These are phyloP conservation scores for Octonoba sinensis DNA, from an alignment of 2,888 invertebrate species.

Conservation along the genomic window DNA sequence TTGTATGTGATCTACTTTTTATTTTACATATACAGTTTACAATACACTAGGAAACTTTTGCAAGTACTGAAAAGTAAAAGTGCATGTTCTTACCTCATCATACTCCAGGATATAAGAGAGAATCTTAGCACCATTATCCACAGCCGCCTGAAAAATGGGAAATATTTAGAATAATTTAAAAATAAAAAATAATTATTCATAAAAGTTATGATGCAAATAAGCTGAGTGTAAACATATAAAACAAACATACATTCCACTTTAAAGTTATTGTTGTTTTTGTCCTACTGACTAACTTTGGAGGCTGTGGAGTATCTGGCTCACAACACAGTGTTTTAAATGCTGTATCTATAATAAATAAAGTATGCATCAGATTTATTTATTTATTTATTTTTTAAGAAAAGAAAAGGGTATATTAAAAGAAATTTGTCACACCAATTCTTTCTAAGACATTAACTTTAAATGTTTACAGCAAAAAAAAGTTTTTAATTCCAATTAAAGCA, in stretches of 20 bases:
- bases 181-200: background rate
- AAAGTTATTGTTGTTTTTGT: slow-evolving; percentile 77
- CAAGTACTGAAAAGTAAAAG: too few relatives aligned
- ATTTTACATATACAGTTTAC: too few relatives aligned
- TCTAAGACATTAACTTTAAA: too few relatives aligned
- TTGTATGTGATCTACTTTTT: too few relatives aligned
- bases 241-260: slow-evolving; percentile 72
- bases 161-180: background rate
- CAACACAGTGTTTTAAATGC: slow-evolving; percentile 86
- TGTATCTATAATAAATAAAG: slow-evolving; percentile 73
- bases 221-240: slow-evolving; percentile 44
- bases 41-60: too few relatives aligned
- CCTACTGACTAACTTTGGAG: slow-evolving; percentile 81
- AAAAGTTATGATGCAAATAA: slow-evolving; percentile 52
- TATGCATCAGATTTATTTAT: background rate
- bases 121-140: slow-evolving; percentile 85
- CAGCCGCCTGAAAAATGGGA: slow-evolving; percentile 73
- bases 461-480: too few relatives aligned
- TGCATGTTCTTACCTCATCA: slow-evolving; percentile 71
- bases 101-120: slow-evolving; percentile 83
- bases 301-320: slow-evolving; percentile 80
- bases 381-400: background rate
- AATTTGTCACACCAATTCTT: too few relatives aligned
- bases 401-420: background rate
- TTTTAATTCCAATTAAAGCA: too few relatives aligned